Percentiles rank a stretch among this genome's conserved stretches.
Evolutionary conservation across 1,140 invertebrate genomes (phyloP).

Genomic region (Scaptomyza montana): DNA sequence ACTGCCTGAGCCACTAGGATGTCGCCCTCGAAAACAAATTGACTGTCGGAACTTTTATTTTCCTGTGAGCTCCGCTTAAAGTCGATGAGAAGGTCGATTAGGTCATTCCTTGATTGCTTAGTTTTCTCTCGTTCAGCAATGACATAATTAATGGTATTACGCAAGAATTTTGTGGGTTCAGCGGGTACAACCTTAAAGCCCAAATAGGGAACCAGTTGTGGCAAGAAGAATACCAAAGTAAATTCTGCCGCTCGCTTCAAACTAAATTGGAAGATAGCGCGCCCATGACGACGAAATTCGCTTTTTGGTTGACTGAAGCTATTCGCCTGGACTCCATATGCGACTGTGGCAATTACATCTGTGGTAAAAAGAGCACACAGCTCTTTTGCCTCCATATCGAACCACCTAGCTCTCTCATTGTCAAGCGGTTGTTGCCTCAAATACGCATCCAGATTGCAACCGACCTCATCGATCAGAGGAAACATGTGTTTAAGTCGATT

Average conservation of each 20-base stretch:
- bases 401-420: conserved; percentile 58
- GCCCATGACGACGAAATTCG: conserved; percentile 83
- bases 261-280: conserved; percentile 85
- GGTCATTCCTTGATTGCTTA: conserved; percentile 78
- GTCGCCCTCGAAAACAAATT: conserved; percentile 75
- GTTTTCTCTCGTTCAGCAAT: conserved; percentile 76
- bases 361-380: conserved; percentile 85
- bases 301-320: conserved; percentile 84
- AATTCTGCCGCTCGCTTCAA: conserved; percentile 85
- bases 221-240: conserved; percentile 84
- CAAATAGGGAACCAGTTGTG: conserved; percentile 67
- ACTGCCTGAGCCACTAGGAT: conserved; percentile 86
- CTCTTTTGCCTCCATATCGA: conserved; percentile 84
- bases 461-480: conserved; percentile 83
- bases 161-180: conserved; percentile 70
- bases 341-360: conserved; percentile 86
- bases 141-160: conserved; percentile 78
- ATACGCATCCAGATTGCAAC: conserved; percentile 67
- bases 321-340: conserved; percentile 86
- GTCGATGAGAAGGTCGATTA: conserved; percentile 83
- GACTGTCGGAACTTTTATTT: conserved; percentile 26
- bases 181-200: conserved; percentile 71
- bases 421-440: conserved; percentile 61
- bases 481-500: conserved; percentile 86
- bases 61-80: conserved; percentile 62